Evolutionary conservation across 1,140 invertebrate genomes (phyloP).

Genomic region (Ceratina calcarata): DNA sequence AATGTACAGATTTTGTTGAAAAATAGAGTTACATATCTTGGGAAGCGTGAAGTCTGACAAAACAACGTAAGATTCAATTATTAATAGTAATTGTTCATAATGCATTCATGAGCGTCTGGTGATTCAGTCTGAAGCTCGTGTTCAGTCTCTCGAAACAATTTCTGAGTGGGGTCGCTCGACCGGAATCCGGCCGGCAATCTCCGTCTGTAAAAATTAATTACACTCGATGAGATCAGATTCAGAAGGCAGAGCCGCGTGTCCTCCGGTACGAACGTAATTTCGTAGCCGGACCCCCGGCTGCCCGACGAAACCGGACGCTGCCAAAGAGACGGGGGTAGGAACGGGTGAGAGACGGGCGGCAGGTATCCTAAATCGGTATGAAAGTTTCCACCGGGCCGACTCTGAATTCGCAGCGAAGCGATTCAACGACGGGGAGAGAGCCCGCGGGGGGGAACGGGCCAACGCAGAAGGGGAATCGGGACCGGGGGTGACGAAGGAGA

Average conservation of each 20-base stretch:
- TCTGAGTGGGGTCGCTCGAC: background rate
- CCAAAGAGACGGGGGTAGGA: background rate
- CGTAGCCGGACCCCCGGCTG: conserved; percentile 25
- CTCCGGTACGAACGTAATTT: conserved; percentile 53
- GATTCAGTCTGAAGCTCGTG: background rate
- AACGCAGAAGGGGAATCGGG: conserved; percentile 4
- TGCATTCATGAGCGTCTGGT: too few species aligned
- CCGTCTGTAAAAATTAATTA: conserved; percentile 59
- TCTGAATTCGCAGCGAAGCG: conserved; percentile 70
- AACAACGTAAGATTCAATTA: too few species aligned
- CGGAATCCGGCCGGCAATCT: conserved; percentile 20
- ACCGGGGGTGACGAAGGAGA: conserved; percentile 28
- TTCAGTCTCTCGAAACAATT: background rate
- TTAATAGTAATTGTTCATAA: too few species aligned
- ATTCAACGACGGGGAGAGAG: conserved; percentile 53
- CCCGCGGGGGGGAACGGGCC: conserved; percentile 34
- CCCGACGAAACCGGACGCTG: conserved; percentile 23
- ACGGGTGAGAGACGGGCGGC: too few species aligned
- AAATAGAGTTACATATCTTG: too few species aligned
- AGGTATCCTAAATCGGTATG: conserved; percentile 66
- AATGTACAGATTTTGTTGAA: too few species aligned
- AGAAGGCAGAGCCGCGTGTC: conserved; percentile 33
- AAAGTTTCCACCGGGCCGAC: conserved; percentile 65
- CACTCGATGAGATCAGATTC: conserved; percentile 28
- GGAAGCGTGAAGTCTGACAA: too few species aligned